Evolutionary conservation across 2,797 vertebrate species (phyloP).

Genomic region (Craterocephalus amniculus): DNA sequence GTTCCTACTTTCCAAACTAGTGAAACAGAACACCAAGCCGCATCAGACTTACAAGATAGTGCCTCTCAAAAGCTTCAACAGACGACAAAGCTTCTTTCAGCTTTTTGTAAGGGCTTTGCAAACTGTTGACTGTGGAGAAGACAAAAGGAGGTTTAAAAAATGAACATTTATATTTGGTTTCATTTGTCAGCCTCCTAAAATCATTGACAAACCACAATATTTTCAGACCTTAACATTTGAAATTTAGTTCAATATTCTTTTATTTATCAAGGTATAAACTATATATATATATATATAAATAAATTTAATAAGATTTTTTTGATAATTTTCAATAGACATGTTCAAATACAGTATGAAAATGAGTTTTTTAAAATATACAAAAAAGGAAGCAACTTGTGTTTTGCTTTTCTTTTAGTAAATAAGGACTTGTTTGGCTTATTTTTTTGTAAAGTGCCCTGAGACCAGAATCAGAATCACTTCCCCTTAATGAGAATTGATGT

Average conservation of each 20-base stretch:
- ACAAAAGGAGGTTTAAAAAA: constrained; percentile 26
- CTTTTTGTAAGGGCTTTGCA: constrained; percentile 97
- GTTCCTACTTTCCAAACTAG: constrained; percentile 12
- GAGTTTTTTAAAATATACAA: too few relatives aligned
- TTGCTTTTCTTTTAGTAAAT: too few relatives aligned
- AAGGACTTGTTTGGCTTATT: too few relatives aligned
- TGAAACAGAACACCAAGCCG: constrained; percentile 17
- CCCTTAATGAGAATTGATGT: background rate
- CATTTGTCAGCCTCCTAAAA: background rate
- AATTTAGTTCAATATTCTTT: background rate
- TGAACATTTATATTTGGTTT: background rate
- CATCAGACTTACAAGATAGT: constrained; percentile 90
- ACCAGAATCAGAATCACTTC: too few relatives aligned
- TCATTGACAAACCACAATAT: background rate
- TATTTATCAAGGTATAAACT: too few relatives aligned
- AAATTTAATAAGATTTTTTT: too few relatives aligned
- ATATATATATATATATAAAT: too few relatives aligned
- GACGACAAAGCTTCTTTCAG: constrained; percentile 97
- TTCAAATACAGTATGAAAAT: too few relatives aligned
- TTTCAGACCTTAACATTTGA: background rate
- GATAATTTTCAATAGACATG: too few relatives aligned
- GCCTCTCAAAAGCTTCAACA: constrained; percentile 96
- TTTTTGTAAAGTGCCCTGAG: too few relatives aligned
- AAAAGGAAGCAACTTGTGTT: too few relatives aligned
- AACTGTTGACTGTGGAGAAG: constrained; percentile 85